Evolutionary conservation across 2,113 vertebrate genomes (phyloP).

Genomic region (Ictalurus punctatus): DNA sequence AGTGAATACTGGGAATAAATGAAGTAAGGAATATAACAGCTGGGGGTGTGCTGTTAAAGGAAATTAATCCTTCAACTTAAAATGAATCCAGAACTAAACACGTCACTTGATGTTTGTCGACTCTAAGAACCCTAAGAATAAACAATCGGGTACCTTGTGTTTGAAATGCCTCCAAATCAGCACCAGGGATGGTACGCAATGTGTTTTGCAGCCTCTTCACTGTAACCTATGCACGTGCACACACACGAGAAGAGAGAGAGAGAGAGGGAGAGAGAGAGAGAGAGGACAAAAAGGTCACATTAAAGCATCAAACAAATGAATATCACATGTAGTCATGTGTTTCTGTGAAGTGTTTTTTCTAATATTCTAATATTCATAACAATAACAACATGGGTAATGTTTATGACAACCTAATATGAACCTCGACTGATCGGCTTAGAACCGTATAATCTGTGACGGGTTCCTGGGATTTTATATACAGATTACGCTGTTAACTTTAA

Average conservation of each 20-base stretch:
- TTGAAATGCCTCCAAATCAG: conserved; percentile 66
- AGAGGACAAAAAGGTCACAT: background rate
- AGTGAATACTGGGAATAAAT: background rate
- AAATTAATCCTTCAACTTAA: background rate
- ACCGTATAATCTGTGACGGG: background rate
- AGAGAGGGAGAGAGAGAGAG: too few species aligned
- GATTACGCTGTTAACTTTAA: background rate
- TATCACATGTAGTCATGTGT: background rate
- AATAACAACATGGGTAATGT: too few species aligned
- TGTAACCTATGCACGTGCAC: conserved; percentile 59
- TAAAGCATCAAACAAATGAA: too few species aligned
- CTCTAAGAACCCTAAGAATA: background rate
- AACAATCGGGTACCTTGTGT: conserved; percentile 65
- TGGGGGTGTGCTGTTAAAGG: background rate
- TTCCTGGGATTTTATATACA: background rate
- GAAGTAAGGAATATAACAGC: background rate
- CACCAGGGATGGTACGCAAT: conserved; percentile 58
- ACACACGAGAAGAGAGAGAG: background rate
- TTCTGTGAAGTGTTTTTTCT: background rate
- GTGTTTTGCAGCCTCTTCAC: conserved; percentile 65
- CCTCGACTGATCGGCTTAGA: background rate
- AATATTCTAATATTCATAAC: too few species aligned
- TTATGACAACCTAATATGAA: too few species aligned
- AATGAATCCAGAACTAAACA: background rate
- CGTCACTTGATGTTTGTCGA: background rate